A percentile compares a stretch with the other conserved stretches of the same genome.
These are phyloP conservation scores for Linyphia triangularis DNA, from an alignment of 2,888 invertebrate genomes.

Conservation along the genomic window DNA sequence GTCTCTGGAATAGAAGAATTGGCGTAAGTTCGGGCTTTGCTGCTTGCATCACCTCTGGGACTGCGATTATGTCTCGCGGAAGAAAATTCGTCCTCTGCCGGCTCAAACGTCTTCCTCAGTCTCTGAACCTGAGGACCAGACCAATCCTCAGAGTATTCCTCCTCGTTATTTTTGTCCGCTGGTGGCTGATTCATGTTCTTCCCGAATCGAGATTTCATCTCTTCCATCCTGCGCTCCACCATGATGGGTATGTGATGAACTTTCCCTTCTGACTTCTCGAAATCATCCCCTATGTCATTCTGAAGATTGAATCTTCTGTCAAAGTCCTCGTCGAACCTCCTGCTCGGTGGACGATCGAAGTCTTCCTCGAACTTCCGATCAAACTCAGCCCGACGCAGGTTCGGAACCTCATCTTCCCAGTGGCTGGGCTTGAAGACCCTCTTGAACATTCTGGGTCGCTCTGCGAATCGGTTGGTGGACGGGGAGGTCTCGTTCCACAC, in stretches of 20 bases:
- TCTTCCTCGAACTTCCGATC: conserved; percentile 29
- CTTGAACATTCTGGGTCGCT: conserved; percentile 69
- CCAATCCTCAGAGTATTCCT: conserved; percentile 65
- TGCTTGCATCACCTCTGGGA: conserved; percentile 1
- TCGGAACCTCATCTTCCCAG: conserved; percentile 58
- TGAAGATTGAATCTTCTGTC: conserved; percentile 26
- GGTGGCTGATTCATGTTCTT: conserved; percentile 39
- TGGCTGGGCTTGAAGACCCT: conserved; percentile 57
- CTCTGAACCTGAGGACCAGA: conserved; percentile 57
- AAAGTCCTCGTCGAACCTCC: conserved; percentile 36
- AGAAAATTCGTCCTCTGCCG: not conserved
- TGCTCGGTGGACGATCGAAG: conserved; percentile 4
- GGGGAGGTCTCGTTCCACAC: conserved; percentile 46
- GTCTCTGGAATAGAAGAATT: conserved; percentile 13
- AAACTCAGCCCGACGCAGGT: conserved; percentile 44
- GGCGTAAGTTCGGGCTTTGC: conserved; percentile 25
- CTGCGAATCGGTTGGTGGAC: conserved; percentile 31
- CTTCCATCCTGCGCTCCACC: conserved; percentile 72
- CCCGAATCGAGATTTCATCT: conserved; percentile 45
- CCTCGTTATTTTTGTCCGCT: conserved; percentile 2
- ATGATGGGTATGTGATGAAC: conserved; percentile 76
- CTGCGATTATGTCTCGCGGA: conserved; percentile 10
- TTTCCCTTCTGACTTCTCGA: conserved; percentile 52
- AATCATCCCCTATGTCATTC: conserved; percentile 51
- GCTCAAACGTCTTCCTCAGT: conserved; percentile 68